Conservation (phyloP, 2,888 invertebrate species). For the Habrosyne pyritoides region DNA sequence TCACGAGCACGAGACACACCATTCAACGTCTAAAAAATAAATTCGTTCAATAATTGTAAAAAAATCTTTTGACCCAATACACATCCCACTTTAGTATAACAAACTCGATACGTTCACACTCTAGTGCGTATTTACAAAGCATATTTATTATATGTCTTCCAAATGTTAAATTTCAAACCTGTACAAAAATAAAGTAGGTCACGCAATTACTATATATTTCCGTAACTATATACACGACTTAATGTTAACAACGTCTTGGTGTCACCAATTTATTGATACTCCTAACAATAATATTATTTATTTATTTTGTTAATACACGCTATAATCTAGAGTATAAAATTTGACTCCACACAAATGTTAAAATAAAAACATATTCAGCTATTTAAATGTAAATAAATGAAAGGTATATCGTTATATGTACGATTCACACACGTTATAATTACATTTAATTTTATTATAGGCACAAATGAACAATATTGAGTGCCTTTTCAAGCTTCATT, state of each 20-base stretch:
- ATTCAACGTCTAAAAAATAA: slow-evolving; percentile 5
- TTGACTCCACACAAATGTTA: slow-evolving; percentile 63
- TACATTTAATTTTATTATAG: slow-evolving; percentile 65
- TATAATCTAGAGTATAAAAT: slow-evolving; percentile 73
- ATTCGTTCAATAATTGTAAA: slow-evolving; percentile 4
- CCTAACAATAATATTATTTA: slow-evolving; percentile 45
- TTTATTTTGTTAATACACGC: slow-evolving; percentile 37
- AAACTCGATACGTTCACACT: slow-evolving; percentile 13
- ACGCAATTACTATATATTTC: slow-evolving; percentile 26
- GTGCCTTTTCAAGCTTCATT: slow-evolving; percentile 58
- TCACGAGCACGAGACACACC: background rate
- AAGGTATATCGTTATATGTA: slow-evolving; percentile 38
- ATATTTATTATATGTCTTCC: slow-evolving; percentile 16
- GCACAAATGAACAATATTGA: slow-evolving; percentile 74
- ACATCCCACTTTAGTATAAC: background rate
- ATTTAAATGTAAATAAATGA: slow-evolving; percentile 49
- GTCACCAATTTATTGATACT: slow-evolving; percentile 69
- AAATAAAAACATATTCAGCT: slow-evolving; percentile 58
- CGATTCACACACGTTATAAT: slow-evolving; percentile 54
- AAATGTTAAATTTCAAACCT: slow-evolving; percentile 27
- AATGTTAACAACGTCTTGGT: slow-evolving; percentile 67
- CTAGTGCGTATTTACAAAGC: slow-evolving; percentile 52
- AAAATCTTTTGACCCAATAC: background rate
- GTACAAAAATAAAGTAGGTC: slow-evolving; percentile 59
- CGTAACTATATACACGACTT: slow-evolving; percentile 56